Percentiles rank a stretch among this genome's conserved stretches.
phyloP scores from a whole-genome alignment of 1,140 invertebrate genomes.

The Eriocheir sinensis region DNA sequence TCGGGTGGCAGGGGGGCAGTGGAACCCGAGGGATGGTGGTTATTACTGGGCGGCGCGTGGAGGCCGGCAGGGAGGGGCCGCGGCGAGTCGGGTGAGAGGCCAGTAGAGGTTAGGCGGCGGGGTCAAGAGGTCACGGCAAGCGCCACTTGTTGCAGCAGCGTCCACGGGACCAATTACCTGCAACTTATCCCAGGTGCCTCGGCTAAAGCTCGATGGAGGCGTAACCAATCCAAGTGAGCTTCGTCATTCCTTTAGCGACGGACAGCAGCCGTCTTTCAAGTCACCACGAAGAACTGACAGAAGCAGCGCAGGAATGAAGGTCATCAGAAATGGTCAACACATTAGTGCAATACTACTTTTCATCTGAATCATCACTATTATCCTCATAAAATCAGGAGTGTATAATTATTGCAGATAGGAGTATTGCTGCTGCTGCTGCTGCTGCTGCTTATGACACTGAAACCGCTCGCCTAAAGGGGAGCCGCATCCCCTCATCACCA shows the following conservation, averaged over 20 bases:
- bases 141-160: not conserved
- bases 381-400: not conserved
- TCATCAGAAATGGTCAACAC: not conserved
- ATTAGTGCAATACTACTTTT: too few species aligned
- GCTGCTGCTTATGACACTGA: not conserved
- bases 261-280: too few species aligned
- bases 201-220: not conserved
- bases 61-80: not conserved
- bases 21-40: not conserved
- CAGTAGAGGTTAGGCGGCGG: not conserved
- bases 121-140: not conserved
- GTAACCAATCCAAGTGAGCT: not conserved
- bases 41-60: conserved; percentile 8
- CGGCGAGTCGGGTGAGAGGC: not conserved
- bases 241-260: too few species aligned
- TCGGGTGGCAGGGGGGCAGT: not conserved
- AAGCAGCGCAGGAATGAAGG: not conserved
- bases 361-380: not conserved
- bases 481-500: not conserved
- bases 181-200: not conserved
- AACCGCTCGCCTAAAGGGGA: not conserved
- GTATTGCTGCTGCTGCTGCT: not conserved
- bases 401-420: not conserved
- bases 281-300: not conserved
- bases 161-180: not conserved